These are phyloP conservation scores for Ichneumon xanthorius DNA, from an alignment of 2,888 invertebrate genomes.

Conservation along the genomic window DNA sequence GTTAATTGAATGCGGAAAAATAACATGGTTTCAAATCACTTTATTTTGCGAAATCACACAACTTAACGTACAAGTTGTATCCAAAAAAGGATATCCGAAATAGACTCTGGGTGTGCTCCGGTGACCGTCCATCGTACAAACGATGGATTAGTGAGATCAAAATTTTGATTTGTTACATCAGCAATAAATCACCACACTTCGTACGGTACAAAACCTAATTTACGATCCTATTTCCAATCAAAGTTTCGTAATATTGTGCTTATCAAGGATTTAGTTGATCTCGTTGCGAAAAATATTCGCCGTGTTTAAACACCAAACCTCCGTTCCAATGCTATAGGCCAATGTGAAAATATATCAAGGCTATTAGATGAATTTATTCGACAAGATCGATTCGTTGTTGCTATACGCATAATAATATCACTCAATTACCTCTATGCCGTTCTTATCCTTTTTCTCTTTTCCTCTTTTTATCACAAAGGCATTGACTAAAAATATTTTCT, in stretches of 20 bases:
- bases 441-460: constrained; percentile 42
- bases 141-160: constrained; percentile 50
- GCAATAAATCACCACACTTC: constrained; percentile 61
- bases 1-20: constrained; percentile 17
- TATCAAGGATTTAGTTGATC: constrained; percentile 26
- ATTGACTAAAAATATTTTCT: constrained; percentile 67
- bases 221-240: constrained; percentile 53
- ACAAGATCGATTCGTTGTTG: constrained; percentile 76
- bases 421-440: constrained; percentile 49
- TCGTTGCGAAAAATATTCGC: constrained; percentile 20
- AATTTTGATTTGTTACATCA: constrained; percentile 66
- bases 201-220: constrained; percentile 78
- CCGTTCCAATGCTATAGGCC: constrained; percentile 70
- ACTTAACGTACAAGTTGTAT: constrained; percentile 76
- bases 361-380: constrained; percentile 69
- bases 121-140: constrained; percentile 11
- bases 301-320: constrained; percentile 5
- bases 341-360: constrained; percentile 70
- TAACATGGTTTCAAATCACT: constrained; percentile 68
- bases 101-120: constrained; percentile 35
- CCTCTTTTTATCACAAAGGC: constrained; percentile 68
- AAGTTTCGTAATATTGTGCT: constrained; percentile 64
- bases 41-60: constrained; percentile 79
- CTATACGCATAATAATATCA: constrained; percentile 67
- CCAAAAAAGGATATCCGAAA: constrained; percentile 67